Base-by-base conservation (phyloP, 2,888 invertebrate genomes). In the Papilio elwesi region DNA sequence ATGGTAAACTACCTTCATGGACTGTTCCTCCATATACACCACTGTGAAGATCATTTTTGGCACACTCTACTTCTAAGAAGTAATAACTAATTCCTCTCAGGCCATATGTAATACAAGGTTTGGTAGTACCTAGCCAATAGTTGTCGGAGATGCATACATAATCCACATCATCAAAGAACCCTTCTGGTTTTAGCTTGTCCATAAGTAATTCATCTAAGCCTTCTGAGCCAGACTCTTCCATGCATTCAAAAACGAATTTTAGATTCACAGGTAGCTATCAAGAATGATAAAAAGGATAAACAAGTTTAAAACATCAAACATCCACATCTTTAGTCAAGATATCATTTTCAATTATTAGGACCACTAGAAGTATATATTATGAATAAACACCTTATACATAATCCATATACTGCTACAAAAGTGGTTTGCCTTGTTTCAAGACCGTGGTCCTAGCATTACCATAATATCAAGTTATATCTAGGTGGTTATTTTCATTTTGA, bases 61-160 rank as follows among this genome's bases (percentile, higher is more conserved):
- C 97, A 87, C 99, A 98, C 85, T 97, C 96, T 11, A 99, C 95
- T 90, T 98, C 98, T 55, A 98, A 84, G 81, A 95, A 96, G 88
- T 98, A 99, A 89, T 99, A 99, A 85, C 97, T 97, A 74, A 98
- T 95, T 15, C 99, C 99, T 78, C 99, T 95, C 12, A 99, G 94
- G 7, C 99, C 99, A 89, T 99, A 99, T 0, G 99, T 99, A 74
- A 99, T 95, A 87, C 99, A 99, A 0, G 99, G 99, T 85, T 98
- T 98, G n/a, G 96, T 96, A 75, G 97, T 98, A 1, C 99, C 99
- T 74, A 99, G 92, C 99, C 99, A 99, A 87, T 99, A 99, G 91
- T 99, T 99, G 88, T 99, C 99, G 36, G 99, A 99, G 85, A 99
- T 99, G 88, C 99, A 99, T 15, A 99, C 98, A 91, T 96, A 99